These are phyloP conservation scores for Glossosoma conforme DNA, from an alignment of 1,140 invertebrate species.

Conservation along the genomic window DNA sequence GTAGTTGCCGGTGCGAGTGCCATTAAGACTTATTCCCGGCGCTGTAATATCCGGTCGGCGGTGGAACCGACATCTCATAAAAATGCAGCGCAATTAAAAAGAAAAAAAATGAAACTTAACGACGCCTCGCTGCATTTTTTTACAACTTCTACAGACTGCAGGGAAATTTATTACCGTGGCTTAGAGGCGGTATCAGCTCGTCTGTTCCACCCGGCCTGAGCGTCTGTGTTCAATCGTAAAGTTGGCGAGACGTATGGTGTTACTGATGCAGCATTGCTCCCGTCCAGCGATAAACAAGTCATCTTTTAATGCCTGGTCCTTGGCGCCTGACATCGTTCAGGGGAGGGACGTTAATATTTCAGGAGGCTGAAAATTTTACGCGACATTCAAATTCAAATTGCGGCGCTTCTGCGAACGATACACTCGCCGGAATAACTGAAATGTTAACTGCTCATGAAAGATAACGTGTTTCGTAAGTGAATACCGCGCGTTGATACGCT, in stretches of 20 bases:
- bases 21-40: conserved; percentile 4
- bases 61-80: conserved; percentile 25
- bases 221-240: no score
- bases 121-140: conserved; percentile 29
- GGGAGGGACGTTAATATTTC: no score
- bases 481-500: no score
- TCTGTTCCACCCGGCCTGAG: conserved; percentile 18
- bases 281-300: conserved; percentile 1
- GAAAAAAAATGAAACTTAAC: conserved; percentile 25
- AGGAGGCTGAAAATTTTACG: no score
- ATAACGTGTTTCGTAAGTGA: no score
- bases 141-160: conserved; percentile 22
- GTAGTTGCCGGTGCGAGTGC: no score
- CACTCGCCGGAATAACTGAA: no score
- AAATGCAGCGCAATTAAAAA: conserved; percentile 32
- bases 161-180: conserved; percentile 27
- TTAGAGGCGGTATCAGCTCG: conserved; percentile 20
- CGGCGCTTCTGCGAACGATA: no score
- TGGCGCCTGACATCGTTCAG: no score
- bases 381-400: no score
- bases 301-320: neutral
- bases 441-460: no score
- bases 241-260: neutral
- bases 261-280: neutral
- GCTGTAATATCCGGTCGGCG: conserved; percentile 12